phyloP scores from a whole-genome alignment of 2,113 vertebrate genomes.

The Vicugna pacos region DNA sequence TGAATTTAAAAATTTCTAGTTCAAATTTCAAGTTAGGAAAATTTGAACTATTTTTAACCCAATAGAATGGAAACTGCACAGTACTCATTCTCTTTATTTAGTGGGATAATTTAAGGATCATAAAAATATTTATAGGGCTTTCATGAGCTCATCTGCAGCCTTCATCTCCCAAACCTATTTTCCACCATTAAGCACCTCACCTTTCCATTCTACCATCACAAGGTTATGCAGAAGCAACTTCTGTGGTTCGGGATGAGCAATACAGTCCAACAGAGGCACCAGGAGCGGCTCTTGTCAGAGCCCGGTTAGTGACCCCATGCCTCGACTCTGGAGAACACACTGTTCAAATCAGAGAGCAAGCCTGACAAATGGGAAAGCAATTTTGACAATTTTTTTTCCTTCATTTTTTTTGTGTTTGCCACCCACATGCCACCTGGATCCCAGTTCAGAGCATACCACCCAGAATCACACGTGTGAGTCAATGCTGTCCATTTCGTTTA shows the following conservation, averaged over 20 bases:
- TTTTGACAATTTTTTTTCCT: background rate
- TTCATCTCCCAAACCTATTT: slow-evolving; percentile 66
- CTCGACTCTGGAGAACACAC: background rate
- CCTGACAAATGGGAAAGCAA: background rate
- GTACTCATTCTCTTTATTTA: slow-evolving; percentile 56
- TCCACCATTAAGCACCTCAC: slow-evolving; percentile 70
- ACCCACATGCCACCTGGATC: background rate
- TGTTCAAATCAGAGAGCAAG: background rate
- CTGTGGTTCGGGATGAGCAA: slow-evolving; percentile 51
- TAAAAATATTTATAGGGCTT: slow-evolving; percentile 75
- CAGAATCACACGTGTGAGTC: background rate
- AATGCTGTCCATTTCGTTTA: background rate
- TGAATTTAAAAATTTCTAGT: slow-evolving; percentile 7
- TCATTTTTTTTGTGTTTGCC: background rate
- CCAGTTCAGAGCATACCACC: background rate
- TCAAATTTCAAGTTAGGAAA: slow-evolving; percentile 52
- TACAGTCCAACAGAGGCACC: background rate
- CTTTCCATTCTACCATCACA: slow-evolving; percentile 51
- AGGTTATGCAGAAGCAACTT: slow-evolving; percentile 54
- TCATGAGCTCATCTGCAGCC: slow-evolving; percentile 62
- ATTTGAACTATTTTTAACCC: slow-evolving; percentile 62
- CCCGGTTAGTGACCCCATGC: background rate
- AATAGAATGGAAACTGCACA: slow-evolving; percentile 59
- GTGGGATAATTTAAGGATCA: slow-evolving; percentile 67
- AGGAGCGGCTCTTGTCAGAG: background rate